A percentile compares a stretch with the other conserved stretches of the same genome.
These are phyloP conservation scores for Drosophila engyochracea DNA, from an alignment of 2,888 invertebrate species.

Conservation along the genomic window DNA sequence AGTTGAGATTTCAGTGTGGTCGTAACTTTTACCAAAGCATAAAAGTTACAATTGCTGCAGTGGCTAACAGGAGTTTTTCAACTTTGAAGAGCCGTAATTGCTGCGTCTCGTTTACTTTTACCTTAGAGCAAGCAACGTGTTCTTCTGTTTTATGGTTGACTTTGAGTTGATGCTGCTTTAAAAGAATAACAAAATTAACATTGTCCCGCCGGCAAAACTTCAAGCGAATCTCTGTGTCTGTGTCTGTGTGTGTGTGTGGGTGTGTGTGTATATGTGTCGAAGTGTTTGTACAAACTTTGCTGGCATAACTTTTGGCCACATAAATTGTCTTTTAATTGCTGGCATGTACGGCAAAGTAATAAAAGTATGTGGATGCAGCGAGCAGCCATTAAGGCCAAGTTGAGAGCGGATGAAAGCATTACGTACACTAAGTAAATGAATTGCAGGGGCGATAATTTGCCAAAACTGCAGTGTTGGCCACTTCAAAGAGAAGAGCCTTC, in stretches of 20 bases:
- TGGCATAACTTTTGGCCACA: conserved; percentile 57
- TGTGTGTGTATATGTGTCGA: background rate
- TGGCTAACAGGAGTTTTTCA: conserved; percentile 1
- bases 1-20: conserved; percentile 43
- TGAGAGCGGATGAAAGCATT: background rate
- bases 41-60: conserved; percentile 47
- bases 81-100: background rate
- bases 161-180: conserved; percentile 27
- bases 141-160: conserved; percentile 2
- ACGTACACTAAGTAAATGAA: conserved; percentile 42
- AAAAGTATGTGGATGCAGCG: conserved; percentile 1
- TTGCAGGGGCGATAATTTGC: conserved; percentile 65
- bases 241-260: background rate
- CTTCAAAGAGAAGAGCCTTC: conserved; percentile 31
- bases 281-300: conserved; percentile 18
- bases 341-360: conserved; percentile 37
- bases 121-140: background rate
- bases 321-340: conserved; percentile 72
- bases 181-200: conserved; percentile 42
- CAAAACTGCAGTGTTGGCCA: conserved; percentile 54
- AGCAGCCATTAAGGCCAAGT: conserved; percentile 39
- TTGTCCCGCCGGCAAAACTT: conserved; percentile 20
- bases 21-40: conserved; percentile 31
- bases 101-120: background rate
- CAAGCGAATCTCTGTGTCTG: background rate